Evolutionary conservation across 2,113 vertebrate genomes (phyloP), one percentile per base, ranked within the genome.

Genomic region (Sakesphorus luctuosus): DNA sequence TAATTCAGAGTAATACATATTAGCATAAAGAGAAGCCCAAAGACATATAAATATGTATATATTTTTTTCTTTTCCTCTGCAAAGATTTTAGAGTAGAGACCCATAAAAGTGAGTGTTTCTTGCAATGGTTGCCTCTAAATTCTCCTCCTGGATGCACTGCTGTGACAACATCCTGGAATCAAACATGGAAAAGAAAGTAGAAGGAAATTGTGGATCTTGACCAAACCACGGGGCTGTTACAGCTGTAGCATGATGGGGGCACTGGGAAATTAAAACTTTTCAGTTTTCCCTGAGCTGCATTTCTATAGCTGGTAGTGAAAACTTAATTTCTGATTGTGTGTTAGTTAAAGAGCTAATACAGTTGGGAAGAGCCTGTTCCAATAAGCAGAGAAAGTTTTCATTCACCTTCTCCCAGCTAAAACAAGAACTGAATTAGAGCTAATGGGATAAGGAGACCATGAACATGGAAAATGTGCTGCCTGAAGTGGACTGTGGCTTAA

Each of bases 251-350:
- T 90, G 91, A 97, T 92, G 82, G 92, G 69, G 65, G 84, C 79
- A 47, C 20, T 90, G 96, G 96, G 98, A 98, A 98, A 97, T 98
- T 85, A 97, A 97, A 97, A 91, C 73, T 95, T 97, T 63, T 46
- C 87, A 18, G 47, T 72, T 95, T 58, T 97, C 96, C 95, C 95
- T 65, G 50, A 88, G 90, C 96, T 91, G 75, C 88, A 20, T 96
- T 96, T 96, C 89, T 96, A 72, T 92, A 96, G 94, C 97, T 97
- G 97, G 96, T 55, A 84, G 91, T 18, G 49, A 89, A 82, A 94
- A 96, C 79, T 94, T 95, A 80, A 77, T 88, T 96, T 92, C 59
- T 88, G 69, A 65, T 29, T 80, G 79, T 89, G 76, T 92, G 62
- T 90, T 96, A 78, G 87, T 94, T 95, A 95, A 88, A 89, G 56